Percentiles rank a stretch among this genome's conserved stretches.
Evolutionary conservation across 2,888 invertebrate species (phyloP).

Genomic region (Cremastinae sp.): DNA sequence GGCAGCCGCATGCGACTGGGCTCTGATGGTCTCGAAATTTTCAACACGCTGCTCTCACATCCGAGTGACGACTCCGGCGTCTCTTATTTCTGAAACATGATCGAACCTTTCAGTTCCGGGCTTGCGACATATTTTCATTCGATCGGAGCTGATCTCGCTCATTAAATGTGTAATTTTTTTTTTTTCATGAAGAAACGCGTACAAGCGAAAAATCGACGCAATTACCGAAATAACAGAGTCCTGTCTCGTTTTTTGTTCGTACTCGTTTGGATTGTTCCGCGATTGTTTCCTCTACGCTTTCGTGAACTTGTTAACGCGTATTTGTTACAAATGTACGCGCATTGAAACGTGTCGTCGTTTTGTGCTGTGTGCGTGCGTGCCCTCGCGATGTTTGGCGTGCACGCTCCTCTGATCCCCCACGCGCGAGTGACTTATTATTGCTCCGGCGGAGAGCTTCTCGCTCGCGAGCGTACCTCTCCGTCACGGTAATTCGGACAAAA

Average conservation of each 20-base stretch:
- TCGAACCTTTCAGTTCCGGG: no score
- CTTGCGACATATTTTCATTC: conserved; percentile 3
- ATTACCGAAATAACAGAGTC: not conserved
- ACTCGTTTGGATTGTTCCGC: conserved; percentile 40
- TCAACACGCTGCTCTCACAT: conserved; percentile 15
- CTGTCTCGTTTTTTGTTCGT: not conserved
- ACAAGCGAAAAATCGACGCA: conserved; percentile 12
- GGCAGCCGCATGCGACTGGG: conserved; percentile 40
- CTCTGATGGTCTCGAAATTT: conserved; percentile 36
- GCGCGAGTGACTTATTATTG: conserved; percentile 17
- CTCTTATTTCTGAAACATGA: not conserved
- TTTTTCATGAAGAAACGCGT: conserved; percentile 6
- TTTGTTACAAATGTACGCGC: not conserved
- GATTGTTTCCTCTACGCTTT: conserved; percentile 55
- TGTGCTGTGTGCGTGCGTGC: not conserved
- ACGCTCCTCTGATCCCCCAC: conserved; percentile 1
- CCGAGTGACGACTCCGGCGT: not conserved
- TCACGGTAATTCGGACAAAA: conserved; percentile 58
- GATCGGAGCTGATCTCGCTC: not conserved
- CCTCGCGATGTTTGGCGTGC: conserved; percentile 27
- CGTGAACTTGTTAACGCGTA: conserved; percentile 45
- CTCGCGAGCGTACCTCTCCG: conserved; percentile 15
- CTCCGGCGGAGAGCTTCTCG: conserved; percentile 23
- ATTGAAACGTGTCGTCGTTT: not conserved
- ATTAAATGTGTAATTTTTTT: not conserved